Percentiles rank a stretch among this genome's conserved stretches.
These are phyloP conservation scores for Athrips mouffetella DNA, from an alignment of 2,888 invertebrate species.

Conservation along the genomic window DNA sequence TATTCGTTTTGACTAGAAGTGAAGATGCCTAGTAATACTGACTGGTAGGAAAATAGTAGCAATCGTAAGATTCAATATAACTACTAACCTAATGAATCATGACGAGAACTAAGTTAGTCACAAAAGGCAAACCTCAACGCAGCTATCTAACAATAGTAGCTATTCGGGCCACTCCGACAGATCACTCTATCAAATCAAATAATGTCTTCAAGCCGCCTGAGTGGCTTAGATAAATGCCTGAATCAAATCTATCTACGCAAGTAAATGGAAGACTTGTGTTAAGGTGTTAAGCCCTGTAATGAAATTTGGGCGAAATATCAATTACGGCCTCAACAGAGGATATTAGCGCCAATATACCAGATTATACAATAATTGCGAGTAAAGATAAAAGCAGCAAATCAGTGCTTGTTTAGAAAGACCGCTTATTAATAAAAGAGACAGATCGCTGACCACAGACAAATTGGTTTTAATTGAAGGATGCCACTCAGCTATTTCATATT, in stretches of 20 bases:
- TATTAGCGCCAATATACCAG: not conserved
- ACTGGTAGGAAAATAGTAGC: constrained; percentile 24
- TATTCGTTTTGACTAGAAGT: too few relatives aligned
- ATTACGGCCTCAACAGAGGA: not conserved
- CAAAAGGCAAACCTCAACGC: constrained; percentile 7
- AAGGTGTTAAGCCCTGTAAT: not conserved
- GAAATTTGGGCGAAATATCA: constrained; percentile 1
- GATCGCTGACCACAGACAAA: constrained; percentile 11
- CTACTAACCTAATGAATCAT: not conserved
- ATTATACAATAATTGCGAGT: not conserved
- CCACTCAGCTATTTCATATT: constrained; percentile 2
- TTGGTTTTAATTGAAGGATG: constrained; percentile 9
- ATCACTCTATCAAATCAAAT: constrained; percentile 9
- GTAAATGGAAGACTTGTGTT: constrained; percentile 6
- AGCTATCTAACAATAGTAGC: not conserved
- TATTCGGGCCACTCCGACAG: constrained; percentile 5
- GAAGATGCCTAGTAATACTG: constrained; percentile 27
- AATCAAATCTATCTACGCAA: constrained; percentile 5
- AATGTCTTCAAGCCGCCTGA: constrained; percentile 6
- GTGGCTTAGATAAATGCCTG: constrained; percentile 5
- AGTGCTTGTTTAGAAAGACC: not conserved
- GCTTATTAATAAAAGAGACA: constrained; percentile 4
- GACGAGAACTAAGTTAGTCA: constrained; percentile 3
- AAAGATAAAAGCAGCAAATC: not conserved
- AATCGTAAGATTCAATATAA: not conserved